These are phyloP conservation scores for Procapra przewalskii DNA, from an alignment of 2,113 vertebrate genomes.

Conservation along the genomic window DNA sequence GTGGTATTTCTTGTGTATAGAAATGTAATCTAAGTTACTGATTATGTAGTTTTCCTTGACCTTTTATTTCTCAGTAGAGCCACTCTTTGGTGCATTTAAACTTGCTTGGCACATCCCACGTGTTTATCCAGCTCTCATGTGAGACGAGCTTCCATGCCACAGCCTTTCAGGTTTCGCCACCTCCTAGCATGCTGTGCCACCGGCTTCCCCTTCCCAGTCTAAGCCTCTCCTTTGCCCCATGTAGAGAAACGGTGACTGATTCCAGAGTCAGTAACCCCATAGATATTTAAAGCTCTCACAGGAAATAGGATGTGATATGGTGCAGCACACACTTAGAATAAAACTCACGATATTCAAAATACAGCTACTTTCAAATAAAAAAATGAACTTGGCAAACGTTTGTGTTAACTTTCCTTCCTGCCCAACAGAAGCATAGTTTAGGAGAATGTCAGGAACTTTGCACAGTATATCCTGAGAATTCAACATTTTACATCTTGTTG, in stretches of 20 bases:
- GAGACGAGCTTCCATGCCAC: neutral
- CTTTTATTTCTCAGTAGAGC: constrained; percentile 14
- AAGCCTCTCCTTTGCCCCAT: neutral
- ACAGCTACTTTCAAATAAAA: constrained; percentile 17
- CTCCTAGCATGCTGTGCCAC: neutral
- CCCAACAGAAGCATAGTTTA: neutral
- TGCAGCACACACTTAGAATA: neutral
- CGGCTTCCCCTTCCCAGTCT: neutral
- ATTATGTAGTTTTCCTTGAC: neutral
- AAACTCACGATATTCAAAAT: neutral
- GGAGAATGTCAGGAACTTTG: constrained; percentile 5
- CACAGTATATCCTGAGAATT: neutral
- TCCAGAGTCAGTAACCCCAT: constrained; percentile 15
- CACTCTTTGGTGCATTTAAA: neutral
- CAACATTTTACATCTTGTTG: neutral
- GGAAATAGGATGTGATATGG: neutral
- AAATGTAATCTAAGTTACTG: neutral
- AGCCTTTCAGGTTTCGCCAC: neutral
- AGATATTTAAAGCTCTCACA: neutral
- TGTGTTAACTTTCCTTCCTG: neutral
- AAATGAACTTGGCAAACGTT: neutral
- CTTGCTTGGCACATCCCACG: neutral
- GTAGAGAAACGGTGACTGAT: neutral
- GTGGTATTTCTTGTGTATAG: neutral
- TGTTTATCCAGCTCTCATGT: neutral